phyloP scores from a whole-genome alignment of 2,113 vertebrate genomes.

The Quiscalus mexicanus region DNA sequence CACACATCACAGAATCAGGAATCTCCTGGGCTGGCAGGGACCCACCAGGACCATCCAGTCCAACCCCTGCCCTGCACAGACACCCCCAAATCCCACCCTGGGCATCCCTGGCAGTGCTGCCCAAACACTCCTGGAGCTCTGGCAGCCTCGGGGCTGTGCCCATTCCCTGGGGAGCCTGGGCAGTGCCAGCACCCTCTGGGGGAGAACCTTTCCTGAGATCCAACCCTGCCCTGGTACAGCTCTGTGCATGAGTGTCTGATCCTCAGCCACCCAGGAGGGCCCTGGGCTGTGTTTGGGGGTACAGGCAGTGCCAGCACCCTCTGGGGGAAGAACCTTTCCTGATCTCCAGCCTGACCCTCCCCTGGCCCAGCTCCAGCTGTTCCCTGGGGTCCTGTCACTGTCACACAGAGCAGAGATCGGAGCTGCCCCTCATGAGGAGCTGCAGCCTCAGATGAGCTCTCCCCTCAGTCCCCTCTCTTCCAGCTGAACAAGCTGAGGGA shows the following conservation, averaged over 20 bases:
- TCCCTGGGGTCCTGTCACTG: accelerated
- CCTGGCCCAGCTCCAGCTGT: neutral
- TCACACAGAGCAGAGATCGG: accelerated
- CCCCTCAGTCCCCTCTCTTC: neutral
- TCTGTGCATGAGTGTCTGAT: neutral
- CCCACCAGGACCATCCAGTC: accelerated
- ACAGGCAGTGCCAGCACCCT: neutral
- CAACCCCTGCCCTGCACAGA: neutral
- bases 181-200: neutral
- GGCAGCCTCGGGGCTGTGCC: neutral
- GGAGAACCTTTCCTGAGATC: neutral
- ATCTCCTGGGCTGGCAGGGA: neutral
- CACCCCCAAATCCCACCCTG: neutral
- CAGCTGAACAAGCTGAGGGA: neutral
- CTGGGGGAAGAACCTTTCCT: neutral
- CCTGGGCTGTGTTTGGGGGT: too few relatives aligned
- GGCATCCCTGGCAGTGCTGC: accelerated
- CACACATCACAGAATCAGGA: neutral
- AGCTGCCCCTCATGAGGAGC: neutral
- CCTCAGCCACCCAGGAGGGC: too few relatives aligned
- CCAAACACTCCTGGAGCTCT: neutral
- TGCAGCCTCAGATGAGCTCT: neutral
- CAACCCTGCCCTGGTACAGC: accelerated
- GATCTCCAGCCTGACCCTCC: accelerated
- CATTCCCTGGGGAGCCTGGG: neutral